Base-by-base conservation (phyloP, 2,888 invertebrate genomes). In the Eristalinus sepulchralis region DNA sequence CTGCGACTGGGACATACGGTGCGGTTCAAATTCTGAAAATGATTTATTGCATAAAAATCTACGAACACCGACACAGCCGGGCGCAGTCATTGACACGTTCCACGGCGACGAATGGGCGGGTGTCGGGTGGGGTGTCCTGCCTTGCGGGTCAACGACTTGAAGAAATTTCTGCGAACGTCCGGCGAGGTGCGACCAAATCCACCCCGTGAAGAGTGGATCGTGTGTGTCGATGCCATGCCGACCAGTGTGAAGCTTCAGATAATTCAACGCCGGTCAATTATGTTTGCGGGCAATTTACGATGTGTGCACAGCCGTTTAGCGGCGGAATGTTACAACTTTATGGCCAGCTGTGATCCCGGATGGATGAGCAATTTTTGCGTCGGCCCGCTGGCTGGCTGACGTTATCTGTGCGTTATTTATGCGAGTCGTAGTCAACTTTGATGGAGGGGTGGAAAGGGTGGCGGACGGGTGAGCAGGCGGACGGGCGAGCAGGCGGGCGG, bases 251-350 rank as follows among this genome's bases (percentile, higher is more conserved):
- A 80, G 75, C 75, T 70, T 60, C 22, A 80, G 83, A 84, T 80
- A 84, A 80, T 57, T 70, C 53, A 57, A 55, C 64, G 75, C 80
- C 80, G 83, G 83, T 84, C 83, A 80, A 84, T 84, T 80, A 80
- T 76, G 79, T 80, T 80, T 75, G 70, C 33, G 71, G 75, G 60
- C 75, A 62, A 75, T 79, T 84, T 84, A 80, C 75, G 75, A 83
- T 75, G 75, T 64, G 73, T 79, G 60, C 79, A 47, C 17, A 68
- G 47, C 17, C 47, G 17, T 47, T 47, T 47, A 55, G 36, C 17
- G 53, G 6, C 53, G 1, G 22, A 57, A 57, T 20, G 8, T 47
- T 78, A 31, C 17, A 59, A 71, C 71, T 64, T 71, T 36, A 64
- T 66, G 57, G 67, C 62, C 4, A 53, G 53, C 17, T 47, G 59